Evolutionary conservation across 1,140 invertebrate species (phyloP), one percentile per base, ranked within the genome.

Genomic region (Saccostrea glomerata): DNA sequence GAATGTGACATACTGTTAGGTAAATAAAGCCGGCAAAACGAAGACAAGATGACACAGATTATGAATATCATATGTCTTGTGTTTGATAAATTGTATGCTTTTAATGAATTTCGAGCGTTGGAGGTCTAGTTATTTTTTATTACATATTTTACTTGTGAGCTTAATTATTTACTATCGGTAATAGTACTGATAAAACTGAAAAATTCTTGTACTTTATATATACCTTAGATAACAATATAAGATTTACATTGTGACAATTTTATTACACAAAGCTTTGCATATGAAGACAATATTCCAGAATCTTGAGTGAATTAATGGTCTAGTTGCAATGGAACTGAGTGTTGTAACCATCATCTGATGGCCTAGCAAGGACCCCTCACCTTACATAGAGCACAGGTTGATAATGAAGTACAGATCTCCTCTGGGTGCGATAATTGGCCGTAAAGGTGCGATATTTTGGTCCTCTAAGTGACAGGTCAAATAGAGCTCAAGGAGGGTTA

Each of bases 361-460:
- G 30, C 70, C 70, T 36, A 47, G 9, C 47, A 47, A 47, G 47
- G 47, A 47, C 70, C 7, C 25, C 70, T 36, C 70, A 77, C 70
- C 70, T 77, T 25, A 25, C 70, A 30, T 6, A 30, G 23, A 36
- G 11, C 15, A 7, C 70, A 77, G 70, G 6, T 77, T 11, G 11
- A 77, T 77, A 77, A 77, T 77, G 70, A 77, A 30, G 70, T 77
- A 36, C 30, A 36, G 70, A 15, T 15, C 23, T 77, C 30, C 25
- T 36, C 25, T 5, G 23, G 70, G 70, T 77, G 70, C 36, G 25
- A 77, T 77, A 77, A 77, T 77, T 77, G 70, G 70, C 30, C 70
- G 25, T 77, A 77, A 77, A 77, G 70, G 70, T 77, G 70, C 11
- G 70, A 77, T 77, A 77, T 77, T 66, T 47, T 77, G 70, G 70